These are phyloP conservation scores for Coecobrya sp. DNA, from an alignment of 2,888 invertebrate genomes.

Conservation along the genomic window DNA sequence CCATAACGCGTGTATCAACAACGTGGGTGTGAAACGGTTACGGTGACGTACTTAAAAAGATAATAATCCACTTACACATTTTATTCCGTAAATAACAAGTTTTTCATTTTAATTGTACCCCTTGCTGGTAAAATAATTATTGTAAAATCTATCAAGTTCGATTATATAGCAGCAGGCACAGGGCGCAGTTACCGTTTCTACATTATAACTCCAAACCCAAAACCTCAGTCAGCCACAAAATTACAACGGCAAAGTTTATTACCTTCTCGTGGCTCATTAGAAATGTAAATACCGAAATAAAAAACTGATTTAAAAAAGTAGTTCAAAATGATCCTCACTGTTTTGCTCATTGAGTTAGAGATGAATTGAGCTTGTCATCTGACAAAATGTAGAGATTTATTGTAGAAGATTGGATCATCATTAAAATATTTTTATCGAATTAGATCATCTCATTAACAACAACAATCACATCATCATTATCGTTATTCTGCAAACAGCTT, in stretches of 20 bases:
- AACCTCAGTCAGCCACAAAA: neutral
- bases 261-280: neutral
- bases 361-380: neutral
- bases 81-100: conserved; percentile 62
- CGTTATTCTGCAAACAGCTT: neutral
- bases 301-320: neutral
- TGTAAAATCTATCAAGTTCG: conserved; percentile 27
- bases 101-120: conserved; percentile 47
- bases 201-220: neutral
- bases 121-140: conserved; percentile 57
- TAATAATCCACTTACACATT: conserved; percentile 41
- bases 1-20: neutral
- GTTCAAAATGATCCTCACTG: neutral
- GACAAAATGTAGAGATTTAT: neutral
- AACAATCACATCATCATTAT: conserved; percentile 53
- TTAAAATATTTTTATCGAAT: conserved; percentile 67
- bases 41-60: conserved; percentile 16
- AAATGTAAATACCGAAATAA: neutral
- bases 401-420: conserved; percentile 47
- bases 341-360: neutral
- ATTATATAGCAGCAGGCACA: neutral
- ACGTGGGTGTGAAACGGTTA: conserved; percentile 3
- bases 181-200: too few relatives aligned
- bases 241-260: neutral
- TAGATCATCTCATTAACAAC: conserved; percentile 73